A percentile compares a stretch with the other conserved stretches of the same genome.
These are phyloP conservation scores for Hemichromis elongatus DNA, from an alignment of 2,113 vertebrate genomes.

Conservation along the genomic window DNA sequence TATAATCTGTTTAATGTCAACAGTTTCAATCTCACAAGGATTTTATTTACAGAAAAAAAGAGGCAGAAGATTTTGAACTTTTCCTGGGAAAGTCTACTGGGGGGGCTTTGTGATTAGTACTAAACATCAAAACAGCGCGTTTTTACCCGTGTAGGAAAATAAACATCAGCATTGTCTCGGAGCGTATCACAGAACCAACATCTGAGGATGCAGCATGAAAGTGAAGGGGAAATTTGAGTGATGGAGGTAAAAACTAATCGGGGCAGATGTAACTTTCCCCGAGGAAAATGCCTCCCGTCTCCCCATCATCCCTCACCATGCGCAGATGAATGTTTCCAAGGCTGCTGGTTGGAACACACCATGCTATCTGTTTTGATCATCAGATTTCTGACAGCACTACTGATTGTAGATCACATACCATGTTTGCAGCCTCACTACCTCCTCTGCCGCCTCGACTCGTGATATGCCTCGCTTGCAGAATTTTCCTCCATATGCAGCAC, in stretches of 20 bases:
- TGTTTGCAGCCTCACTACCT: slow-evolving; percentile 24
- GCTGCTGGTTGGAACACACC: slow-evolving; percentile 14
- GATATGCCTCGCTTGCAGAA: slow-evolving; percentile 60
- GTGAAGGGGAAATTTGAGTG: slow-evolving; percentile 24
- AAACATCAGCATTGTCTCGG: neutral
- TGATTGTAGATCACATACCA: slow-evolving; percentile 48
- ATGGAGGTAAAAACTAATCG: slow-evolving; percentile 38
- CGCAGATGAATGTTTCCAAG: slow-evolving; percentile 8
- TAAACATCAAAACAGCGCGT: slow-evolving; percentile 1
- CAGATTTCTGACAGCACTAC: slow-evolving; percentile 53
- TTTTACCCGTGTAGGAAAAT: neutral
- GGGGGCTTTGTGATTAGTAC: neutral
- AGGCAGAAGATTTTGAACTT: neutral
- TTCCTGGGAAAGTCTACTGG: neutral
- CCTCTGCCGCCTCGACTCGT: neutral
- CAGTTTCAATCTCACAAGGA: neutral
- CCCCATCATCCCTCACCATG: neutral
- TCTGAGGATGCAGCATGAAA: neutral
- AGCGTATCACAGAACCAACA: neutral
- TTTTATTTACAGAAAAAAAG: neutral
- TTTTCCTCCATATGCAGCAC: slow-evolving; percentile 60
- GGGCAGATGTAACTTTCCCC: neutral
- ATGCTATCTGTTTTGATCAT: slow-evolving; percentile 55
- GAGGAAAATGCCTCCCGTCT: neutral
- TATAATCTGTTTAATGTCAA: neutral